These are phyloP conservation scores for Lycocerus yunnanus DNA, from an alignment of 2,888 invertebrate genomes.

Conservation along the genomic window DNA sequence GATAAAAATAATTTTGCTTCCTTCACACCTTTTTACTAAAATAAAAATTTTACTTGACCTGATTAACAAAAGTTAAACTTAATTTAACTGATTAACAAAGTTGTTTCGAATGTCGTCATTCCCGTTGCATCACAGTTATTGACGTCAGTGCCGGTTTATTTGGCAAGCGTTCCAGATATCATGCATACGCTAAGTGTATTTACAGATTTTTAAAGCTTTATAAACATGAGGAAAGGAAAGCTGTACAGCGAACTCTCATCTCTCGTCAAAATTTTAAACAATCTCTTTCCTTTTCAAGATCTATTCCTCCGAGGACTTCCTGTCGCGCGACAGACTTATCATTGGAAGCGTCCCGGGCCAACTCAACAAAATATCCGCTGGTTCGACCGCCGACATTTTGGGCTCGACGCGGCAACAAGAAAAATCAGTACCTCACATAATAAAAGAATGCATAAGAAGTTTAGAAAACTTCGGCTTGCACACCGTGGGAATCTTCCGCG, in stretches of 20 bases:
- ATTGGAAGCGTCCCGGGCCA: constrained; percentile 58
- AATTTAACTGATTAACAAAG: not conserved
- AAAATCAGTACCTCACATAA: constrained; percentile 74
- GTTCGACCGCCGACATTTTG: constrained; percentile 55
- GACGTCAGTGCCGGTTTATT: constrained; percentile 23
- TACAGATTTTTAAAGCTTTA: constrained; percentile 7
- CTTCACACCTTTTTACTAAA: not conserved
- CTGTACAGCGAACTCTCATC: too few relatives aligned
- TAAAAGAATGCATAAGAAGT: constrained; percentile 80
- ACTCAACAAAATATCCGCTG: constrained; percentile 54
- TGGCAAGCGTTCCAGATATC: constrained; percentile 15
- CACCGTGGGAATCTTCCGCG: constrained; percentile 88
- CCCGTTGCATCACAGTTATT: constrained; percentile 22
- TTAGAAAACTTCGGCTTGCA: constrained; percentile 80
- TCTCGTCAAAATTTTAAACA: not conserved
- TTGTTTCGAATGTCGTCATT: constrained; percentile 13
- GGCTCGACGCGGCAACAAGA: constrained; percentile 54
- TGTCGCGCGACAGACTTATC: constrained; percentile 62
- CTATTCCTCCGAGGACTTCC: constrained; percentile 77
- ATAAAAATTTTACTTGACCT: not conserved
- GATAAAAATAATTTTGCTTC: not conserved
- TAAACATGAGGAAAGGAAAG: not conserved
- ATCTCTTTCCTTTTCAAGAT: constrained; percentile 61
- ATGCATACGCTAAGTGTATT: constrained; percentile 8
- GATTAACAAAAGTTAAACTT: not conserved